A percentile compares a stretch with the other conserved stretches of the same genome.
These are phyloP conservation scores for Prinia subflava DNA, from an alignment of 2,113 vertebrate genomes.

Conservation along the genomic window DNA sequence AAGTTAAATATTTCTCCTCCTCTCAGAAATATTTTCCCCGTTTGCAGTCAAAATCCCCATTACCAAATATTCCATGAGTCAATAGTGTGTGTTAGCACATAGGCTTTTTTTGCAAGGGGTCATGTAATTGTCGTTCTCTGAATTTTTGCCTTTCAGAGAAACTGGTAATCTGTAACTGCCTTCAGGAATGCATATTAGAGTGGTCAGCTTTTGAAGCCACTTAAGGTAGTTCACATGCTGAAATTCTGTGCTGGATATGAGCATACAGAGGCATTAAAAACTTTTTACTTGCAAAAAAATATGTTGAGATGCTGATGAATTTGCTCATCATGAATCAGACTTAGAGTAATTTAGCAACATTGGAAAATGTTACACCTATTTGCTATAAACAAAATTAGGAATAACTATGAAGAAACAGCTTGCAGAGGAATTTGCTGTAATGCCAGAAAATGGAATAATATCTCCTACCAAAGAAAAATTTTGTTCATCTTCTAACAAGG, in stretches of 20 bases:
- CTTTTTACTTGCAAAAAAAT: background rate
- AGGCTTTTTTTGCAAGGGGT: background rate
- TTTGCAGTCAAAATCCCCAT: background rate
- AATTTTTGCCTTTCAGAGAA: background rate
- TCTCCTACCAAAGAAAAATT: background rate
- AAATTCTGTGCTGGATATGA: background rate
- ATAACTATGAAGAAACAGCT: background rate
- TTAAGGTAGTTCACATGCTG: background rate
- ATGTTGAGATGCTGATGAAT: background rate
- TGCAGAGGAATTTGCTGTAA: background rate
- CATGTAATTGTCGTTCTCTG: background rate
- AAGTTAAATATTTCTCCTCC: slow-evolving; percentile 8
- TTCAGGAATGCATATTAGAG: background rate
- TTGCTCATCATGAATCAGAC: background rate
- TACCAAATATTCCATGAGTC: background rate
- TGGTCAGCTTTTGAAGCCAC: background rate
- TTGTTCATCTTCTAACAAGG: background rate
- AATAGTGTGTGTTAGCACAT: background rate
- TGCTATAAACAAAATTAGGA: background rate
- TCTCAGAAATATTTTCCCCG: background rate
- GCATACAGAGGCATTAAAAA: background rate
- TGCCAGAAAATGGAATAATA: background rate
- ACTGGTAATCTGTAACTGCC: background rate
- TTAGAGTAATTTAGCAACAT: background rate
- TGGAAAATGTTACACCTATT: background rate